A percentile compares a stretch with the other conserved stretches of the same genome.
Conservation (phyloP, 2,888 invertebrate species). For the Dolichomitus sp. region DNA sequence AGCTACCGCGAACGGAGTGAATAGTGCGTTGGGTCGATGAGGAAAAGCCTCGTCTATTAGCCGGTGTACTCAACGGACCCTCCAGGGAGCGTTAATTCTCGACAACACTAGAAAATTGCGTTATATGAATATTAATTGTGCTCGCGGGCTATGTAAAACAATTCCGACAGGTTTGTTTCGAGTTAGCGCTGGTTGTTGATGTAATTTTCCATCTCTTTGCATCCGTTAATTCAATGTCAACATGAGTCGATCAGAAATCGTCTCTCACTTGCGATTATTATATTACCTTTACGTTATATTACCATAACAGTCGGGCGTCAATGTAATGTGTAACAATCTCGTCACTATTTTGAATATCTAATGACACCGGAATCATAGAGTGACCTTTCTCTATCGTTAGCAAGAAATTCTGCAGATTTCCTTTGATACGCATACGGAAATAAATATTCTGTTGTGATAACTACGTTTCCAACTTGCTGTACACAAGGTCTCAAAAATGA, state of each 20-base stretch:
- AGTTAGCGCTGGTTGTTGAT: slow-evolving; percentile 22
- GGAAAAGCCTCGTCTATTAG: background rate
- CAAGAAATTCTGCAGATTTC: background rate
- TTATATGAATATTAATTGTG: slow-evolving; percentile 34
- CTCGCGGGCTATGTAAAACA: slow-evolving; percentile 14
- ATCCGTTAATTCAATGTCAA: slow-evolving; percentile 61
- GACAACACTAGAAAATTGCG: background rate
- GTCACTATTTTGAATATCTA: slow-evolving; percentile 48
- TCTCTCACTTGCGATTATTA: too few species aligned
- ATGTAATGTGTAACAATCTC: slow-evolving; percentile 35
- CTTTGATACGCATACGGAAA: too few species aligned
- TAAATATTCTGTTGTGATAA: too few species aligned
- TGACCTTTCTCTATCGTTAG: slow-evolving; percentile 4
- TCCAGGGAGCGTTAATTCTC: slow-evolving; percentile 15
- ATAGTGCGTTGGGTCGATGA: background rate
- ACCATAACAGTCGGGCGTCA: slow-evolving; percentile 29
- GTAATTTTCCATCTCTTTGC: slow-evolving; percentile 44
- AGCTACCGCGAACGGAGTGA: background rate
- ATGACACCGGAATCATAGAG: background rate
- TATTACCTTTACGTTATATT: slow-evolving; percentile 4
- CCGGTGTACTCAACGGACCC: background rate
- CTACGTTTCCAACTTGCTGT: too few species aligned
- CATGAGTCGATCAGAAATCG: slow-evolving; percentile 16
- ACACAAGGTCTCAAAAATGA: too few species aligned
- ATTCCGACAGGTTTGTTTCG: background rate